A percentile compares a stretch with the other conserved stretches of the same genome.
phyloP scores from a whole-genome alignment of 2,888 invertebrate species.

The Stenchaetothrips biformis region DNA sequence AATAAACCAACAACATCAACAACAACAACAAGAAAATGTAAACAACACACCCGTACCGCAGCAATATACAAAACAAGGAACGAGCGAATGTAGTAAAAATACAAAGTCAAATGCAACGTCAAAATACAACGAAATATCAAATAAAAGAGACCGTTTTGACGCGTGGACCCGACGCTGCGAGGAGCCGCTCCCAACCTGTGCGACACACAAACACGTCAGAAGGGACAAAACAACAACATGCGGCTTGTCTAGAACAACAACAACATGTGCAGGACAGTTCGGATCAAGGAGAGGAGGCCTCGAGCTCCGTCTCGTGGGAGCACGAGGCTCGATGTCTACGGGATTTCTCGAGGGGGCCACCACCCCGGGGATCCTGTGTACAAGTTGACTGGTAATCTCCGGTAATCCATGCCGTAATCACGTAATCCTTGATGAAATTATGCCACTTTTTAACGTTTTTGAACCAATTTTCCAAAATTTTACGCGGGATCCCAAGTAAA shows the following conservation, averaged over 20 bases:
- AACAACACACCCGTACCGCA: neutral
- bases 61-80: conserved; percentile 24
- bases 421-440: too few species aligned
- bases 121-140: conserved; percentile 14
- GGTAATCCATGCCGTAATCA: too few species aligned
- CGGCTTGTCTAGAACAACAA: neutral
- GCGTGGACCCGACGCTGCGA: neutral
- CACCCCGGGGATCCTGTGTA: too few species aligned
- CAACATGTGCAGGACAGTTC: neutral
- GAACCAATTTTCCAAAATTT: too few species aligned
- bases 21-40: neutral
- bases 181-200: conserved; percentile 1
- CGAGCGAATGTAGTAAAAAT: conserved; percentile 2
- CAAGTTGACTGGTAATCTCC: too few species aligned
- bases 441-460: too few species aligned
- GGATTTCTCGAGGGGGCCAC: too few species aligned
- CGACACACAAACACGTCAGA: conserved; percentile 19
- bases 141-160: conserved; percentile 3
- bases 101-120: conserved; percentile 7
- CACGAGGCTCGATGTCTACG: neutral
- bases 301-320: neutral
- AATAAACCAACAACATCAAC: neutral
- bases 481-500: too few species aligned
- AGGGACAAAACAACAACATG: neutral
- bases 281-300: neutral